phyloP scores from a whole-genome alignment of 2,888 invertebrate genomes.

The Phortica okadai region DNA sequence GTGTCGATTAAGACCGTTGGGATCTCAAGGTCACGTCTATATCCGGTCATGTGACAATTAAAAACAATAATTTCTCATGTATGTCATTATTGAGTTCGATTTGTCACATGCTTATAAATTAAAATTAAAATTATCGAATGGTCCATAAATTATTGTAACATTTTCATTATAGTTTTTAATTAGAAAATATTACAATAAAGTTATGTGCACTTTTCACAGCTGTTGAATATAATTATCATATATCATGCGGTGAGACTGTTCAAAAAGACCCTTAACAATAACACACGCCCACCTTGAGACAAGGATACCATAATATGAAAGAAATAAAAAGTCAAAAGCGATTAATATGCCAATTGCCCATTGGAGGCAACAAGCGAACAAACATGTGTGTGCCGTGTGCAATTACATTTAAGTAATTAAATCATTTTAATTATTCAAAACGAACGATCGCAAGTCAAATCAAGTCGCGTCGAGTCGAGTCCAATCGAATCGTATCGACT shows the following conservation, averaged over 20 bases:
- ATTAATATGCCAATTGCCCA: conserved; percentile 5
- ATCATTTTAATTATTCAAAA: conserved; percentile 33
- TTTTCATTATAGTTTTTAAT: too few species aligned
- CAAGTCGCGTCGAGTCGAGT: too few species aligned
- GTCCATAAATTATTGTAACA: too few species aligned
- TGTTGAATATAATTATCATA: not conserved
- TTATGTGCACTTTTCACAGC: not conserved
- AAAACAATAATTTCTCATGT: not conserved
- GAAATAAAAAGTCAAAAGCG: conserved; percentile 18
- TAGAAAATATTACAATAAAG: too few species aligned
- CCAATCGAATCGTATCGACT: not conserved
- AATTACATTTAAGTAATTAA: conserved; percentile 63
- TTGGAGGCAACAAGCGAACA: not conserved
- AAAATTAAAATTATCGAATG: too few species aligned
- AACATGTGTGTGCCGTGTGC: conserved; percentile 39
- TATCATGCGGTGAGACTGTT: too few species aligned
- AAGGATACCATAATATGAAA: not conserved
- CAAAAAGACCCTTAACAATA: too few species aligned
- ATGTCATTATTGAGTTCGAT: not conserved
- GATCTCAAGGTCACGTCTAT: too few species aligned
- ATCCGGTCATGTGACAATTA: too few species aligned
- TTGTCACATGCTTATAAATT: not conserved
- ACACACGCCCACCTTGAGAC: not conserved
- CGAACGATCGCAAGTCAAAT: conserved; percentile 37
- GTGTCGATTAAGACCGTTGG: too few species aligned